Conservation (phyloP, 2,797 vertebrate species). For the Enteromius fasciolatus region DNA sequence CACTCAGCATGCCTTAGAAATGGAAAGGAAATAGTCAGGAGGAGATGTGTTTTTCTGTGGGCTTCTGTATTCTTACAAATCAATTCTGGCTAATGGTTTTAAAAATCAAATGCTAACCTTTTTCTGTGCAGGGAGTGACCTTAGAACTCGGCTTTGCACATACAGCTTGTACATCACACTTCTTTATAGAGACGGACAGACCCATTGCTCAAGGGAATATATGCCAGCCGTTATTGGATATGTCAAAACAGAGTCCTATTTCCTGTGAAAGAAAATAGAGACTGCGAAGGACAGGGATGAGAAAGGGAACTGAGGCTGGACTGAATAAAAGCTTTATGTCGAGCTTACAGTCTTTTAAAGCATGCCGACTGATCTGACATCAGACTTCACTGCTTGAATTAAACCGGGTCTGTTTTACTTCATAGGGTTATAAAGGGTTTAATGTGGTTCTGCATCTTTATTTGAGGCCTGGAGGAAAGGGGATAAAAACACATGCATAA, state of each 20-base stretch:
- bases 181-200: constrained; percentile 59
- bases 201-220: constrained; percentile 57
- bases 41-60: constrained; percentile 54
- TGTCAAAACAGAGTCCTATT: constrained; percentile 57
- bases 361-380: constrained; percentile 33
- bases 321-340: constrained; percentile 34
- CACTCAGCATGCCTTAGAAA: constrained; percentile 56
- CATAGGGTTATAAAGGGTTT: constrained; percentile 29
- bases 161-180: constrained; percentile 63
- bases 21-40: constrained; percentile 51
- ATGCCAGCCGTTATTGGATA: constrained; percentile 63
- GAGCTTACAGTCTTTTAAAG: constrained; percentile 32
- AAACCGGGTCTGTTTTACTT: constrained; percentile 37
- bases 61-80: constrained; percentile 62
- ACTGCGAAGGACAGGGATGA: constrained; percentile 47
- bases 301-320: neutral
- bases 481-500: too few species aligned
- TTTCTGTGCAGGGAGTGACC: constrained; percentile 62
- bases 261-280: constrained; percentile 45
- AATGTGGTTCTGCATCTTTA: constrained; percentile 16
- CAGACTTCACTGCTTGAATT: constrained; percentile 26
- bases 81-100: constrained; percentile 65
- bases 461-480: constrained; percentile 22
- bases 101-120: constrained; percentile 65
- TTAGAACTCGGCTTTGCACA: constrained; percentile 59